These are phyloP conservation scores for Plectropomus leopardus DNA, from an alignment of 2,113 vertebrate genomes.

Conservation along the genomic window DNA sequence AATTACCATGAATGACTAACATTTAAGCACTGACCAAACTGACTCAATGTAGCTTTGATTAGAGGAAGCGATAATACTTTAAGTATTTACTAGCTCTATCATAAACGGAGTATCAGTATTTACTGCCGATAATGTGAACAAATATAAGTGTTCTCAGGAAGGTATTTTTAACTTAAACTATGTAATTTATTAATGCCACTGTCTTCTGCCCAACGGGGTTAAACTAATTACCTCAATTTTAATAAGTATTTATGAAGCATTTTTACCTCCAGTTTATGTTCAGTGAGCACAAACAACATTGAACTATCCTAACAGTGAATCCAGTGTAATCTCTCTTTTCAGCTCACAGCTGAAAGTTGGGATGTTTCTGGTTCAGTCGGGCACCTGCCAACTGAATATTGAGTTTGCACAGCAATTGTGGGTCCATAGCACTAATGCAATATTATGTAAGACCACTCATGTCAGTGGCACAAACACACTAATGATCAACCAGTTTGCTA, in stretches of 20 bases:
- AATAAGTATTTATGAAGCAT: slow-evolving; percentile 19
- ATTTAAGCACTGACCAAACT: slow-evolving; percentile 4
- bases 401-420: slow-evolving; percentile 21
- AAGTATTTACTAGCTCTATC: background rate
- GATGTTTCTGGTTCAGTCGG: slow-evolving; percentile 30
- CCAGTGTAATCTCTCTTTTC: slow-evolving; percentile 6
- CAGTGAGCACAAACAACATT: slow-evolving; percentile 8
- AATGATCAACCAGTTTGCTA: slow-evolving; percentile 60
- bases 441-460: slow-evolving; percentile 45
- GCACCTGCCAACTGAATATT: slow-evolving; percentile 22
- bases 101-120: background rate
- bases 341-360: slow-evolving; percentile 17
- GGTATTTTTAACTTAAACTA: slow-evolving; percentile 46
- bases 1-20: background rate
- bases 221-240: slow-evolving; percentile 32
- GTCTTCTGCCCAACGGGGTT: background rate
- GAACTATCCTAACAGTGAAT: background rate
- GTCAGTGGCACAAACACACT: slow-evolving; percentile 32
- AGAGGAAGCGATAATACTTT: background rate
- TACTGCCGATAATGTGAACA: slow-evolving; percentile 19
- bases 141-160: slow-evolving; percentile 25
- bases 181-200: slow-evolving; percentile 29
- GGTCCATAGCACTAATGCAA: background rate
- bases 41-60: background rate
- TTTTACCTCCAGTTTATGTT: background rate